Percentiles rank a stretch among this genome's conserved stretches.
Conservation (phyloP, 35 echinoderm and acorn worm species). For the Hemicentrotus pulcherrimus region DNA sequence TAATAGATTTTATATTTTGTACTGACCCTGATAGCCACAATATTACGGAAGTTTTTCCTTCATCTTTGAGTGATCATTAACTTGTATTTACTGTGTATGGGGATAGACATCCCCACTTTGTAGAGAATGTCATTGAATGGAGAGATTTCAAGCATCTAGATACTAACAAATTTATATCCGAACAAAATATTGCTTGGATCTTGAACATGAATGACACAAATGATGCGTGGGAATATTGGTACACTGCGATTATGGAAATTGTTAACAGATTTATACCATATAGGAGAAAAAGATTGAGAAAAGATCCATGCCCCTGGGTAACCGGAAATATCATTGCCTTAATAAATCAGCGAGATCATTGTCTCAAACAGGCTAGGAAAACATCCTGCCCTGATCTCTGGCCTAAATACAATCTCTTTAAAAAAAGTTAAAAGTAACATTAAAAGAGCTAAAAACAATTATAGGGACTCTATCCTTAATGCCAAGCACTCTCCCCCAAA, state of each 20-base stretch:
- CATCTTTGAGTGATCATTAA: conserved; percentile 22
- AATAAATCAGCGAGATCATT: conserved; percentile 9
- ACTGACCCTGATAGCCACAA: conserved; percentile 8
- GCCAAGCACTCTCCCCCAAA: not conserved
- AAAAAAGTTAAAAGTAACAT: conserved; percentile 27
- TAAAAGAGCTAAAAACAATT: not conserved
- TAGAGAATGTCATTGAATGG: not conserved
- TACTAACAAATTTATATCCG: not conserved
- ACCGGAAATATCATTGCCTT: not conserved
- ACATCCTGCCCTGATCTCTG: not conserved
- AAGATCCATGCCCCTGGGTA: not conserved
- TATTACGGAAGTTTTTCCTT: not conserved
- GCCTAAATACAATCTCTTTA: not conserved
- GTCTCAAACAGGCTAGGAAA: not conserved
- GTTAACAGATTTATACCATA: not conserved
- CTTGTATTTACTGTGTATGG: conserved; percentile 26
- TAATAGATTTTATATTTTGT: conserved; percentile 31
- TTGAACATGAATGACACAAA: not conserved
- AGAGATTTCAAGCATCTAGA: conserved; percentile 11
- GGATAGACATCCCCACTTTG: not conserved
- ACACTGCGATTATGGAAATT: not conserved
- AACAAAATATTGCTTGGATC: not conserved
- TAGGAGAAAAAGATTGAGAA: not conserved
- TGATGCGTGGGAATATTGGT: not conserved
- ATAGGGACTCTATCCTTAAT: not conserved